phyloP scores from a whole-genome alignment of 2,888 invertebrate genomes.

The Amiota mariae region DNA sequence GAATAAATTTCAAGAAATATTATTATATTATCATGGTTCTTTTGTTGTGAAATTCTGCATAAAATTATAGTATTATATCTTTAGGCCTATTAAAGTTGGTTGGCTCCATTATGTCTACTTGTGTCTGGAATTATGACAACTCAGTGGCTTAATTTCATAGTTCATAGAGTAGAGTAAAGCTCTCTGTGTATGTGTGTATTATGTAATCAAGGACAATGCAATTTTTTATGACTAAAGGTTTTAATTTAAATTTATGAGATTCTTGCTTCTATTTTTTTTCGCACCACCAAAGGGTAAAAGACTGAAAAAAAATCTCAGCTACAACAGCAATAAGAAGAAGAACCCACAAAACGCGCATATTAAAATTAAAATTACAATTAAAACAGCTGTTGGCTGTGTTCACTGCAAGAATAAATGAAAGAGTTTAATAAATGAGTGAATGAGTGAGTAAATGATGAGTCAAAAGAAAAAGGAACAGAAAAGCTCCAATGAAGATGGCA shows the following conservation, averaged over 20 bases:
- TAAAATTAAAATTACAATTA: slow-evolving; percentile 22
- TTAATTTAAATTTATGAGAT: slow-evolving; percentile 16
- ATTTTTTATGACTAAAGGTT: slow-evolving; percentile 1
- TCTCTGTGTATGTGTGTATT: too few relatives aligned
- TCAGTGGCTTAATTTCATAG: too few relatives aligned
- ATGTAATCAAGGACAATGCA: neutral
- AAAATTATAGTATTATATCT: too few relatives aligned
- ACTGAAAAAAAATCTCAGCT: neutral
- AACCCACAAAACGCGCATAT: neutral
- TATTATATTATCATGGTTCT: too few relatives aligned
- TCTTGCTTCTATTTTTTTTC: too few relatives aligned
- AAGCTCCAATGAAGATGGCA: neutral
- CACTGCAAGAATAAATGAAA: neutral
- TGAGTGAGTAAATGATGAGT: neutral
- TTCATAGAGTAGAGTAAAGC: too few relatives aligned
- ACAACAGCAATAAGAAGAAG: too few relatives aligned
- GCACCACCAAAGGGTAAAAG: neutral
- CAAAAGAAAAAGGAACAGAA: neutral
- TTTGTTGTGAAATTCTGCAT: too few relatives aligned
- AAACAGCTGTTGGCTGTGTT: slow-evolving; percentile 4
- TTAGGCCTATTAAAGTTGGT: too few relatives aligned
- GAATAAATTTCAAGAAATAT: too few relatives aligned
- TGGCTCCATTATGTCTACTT: too few relatives aligned
- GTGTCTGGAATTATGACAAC: too few relatives aligned
- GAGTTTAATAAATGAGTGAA: slow-evolving; percentile 10